These are phyloP conservation scores for Chelonus formosanus DNA, from an alignment of 2,888 invertebrate genomes.

Conservation along the genomic window DNA sequence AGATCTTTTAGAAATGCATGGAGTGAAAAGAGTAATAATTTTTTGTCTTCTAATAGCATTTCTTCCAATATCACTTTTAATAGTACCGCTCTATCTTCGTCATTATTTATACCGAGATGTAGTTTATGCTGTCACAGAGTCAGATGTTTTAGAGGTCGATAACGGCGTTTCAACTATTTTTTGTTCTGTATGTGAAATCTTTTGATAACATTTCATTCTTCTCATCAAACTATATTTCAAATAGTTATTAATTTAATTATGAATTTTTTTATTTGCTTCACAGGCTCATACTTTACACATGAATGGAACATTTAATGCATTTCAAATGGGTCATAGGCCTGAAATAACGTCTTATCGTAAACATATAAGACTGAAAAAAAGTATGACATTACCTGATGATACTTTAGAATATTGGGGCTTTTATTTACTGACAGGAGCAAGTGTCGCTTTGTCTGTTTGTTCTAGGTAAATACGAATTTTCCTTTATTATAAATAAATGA, in stretches of 20 bases:
- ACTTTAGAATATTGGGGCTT: conserved; percentile 91
- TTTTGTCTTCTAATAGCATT: conserved; percentile 82
- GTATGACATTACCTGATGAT: conserved; percentile 84
- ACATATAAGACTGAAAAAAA: conserved; percentile 81
- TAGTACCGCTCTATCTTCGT: conserved; percentile 80
- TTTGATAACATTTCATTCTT: conserved; percentile 11
- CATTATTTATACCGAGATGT: conserved; percentile 82
- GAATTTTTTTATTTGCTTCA: conserved; percentile 17
- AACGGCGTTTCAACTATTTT: conserved; percentile 85
- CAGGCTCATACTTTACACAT: conserved; percentile 79
- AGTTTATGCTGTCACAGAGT: conserved; percentile 81
- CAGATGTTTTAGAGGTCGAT: conserved; percentile 83
- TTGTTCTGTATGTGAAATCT: conserved; percentile 67
- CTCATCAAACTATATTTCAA: neutral
- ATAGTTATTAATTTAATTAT: conserved; percentile 6
- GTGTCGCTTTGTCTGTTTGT: conserved; percentile 80
- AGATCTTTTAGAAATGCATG: conserved; percentile 78
- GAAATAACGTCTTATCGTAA: conserved; percentile 75
- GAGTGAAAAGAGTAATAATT: conserved; percentile 78
- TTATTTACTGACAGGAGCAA: conserved; percentile 81
- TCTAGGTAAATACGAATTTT: conserved; percentile 69
- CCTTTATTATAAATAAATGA: too few relatives aligned
- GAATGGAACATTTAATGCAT: conserved; percentile 78
- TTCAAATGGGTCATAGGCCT: conserved; percentile 77
- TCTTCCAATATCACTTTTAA: conserved; percentile 78